Percentiles rank a stretch among this genome's conserved stretches.
These are phyloP conservation scores for Acinonyx jubatus DNA, from an alignment of 2,113 vertebrate species.

Conservation along the genomic window DNA sequence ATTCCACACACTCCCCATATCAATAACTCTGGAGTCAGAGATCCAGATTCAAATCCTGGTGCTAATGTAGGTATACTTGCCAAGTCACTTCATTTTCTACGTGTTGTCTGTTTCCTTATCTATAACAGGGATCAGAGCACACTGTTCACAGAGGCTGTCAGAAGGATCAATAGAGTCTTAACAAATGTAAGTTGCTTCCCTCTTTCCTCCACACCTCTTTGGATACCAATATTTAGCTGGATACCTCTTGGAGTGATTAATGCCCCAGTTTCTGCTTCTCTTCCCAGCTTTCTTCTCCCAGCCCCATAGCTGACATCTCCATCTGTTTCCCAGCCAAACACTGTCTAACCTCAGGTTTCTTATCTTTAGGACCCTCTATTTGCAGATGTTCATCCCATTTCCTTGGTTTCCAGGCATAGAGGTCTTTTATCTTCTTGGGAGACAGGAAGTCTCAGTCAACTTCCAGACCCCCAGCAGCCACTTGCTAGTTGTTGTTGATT, in stretches of 20 bases:
- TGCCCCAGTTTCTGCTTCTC: background rate
- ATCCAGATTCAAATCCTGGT: background rate
- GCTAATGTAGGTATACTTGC: background rate
- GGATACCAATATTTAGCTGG: background rate
- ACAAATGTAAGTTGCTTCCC: background rate
- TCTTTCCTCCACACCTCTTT: background rate
- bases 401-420: slow-evolving; percentile 88
- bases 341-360: slow-evolving; percentile 88
- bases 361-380: slow-evolving; percentile 89
- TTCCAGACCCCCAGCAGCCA: slow-evolving; percentile 88
- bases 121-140: background rate
- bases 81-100: slow-evolving; percentile 1
- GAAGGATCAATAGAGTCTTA: background rate
- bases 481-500: slow-evolving; percentile 92
- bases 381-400: slow-evolving; percentile 91
- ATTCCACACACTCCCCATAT: background rate
- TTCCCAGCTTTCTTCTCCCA: background rate
- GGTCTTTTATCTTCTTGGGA: slow-evolving; percentile 89
- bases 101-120: background rate
- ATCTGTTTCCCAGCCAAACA: background rate
- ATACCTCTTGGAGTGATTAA: background rate
- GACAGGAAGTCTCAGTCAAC: slow-evolving; percentile 92
- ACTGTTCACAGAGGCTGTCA: background rate
- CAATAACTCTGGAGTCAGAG: background rate
- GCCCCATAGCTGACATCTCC: background rate